Base-by-base conservation (phyloP, 1,140 invertebrate species). In the Apis laboriosa region DNA sequence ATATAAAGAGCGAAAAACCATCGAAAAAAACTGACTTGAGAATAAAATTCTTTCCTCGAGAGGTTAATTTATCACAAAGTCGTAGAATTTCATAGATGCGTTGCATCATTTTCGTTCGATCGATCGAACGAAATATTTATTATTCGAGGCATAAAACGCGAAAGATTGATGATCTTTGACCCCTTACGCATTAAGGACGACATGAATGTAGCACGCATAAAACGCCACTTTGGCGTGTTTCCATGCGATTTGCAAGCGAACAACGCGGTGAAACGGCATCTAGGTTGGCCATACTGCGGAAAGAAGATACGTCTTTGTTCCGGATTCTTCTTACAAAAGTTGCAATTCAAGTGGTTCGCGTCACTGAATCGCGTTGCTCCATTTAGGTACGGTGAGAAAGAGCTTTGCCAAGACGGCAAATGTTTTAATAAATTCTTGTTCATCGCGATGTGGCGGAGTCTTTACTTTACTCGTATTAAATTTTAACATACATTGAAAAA, bases 191-290 rank as follows among this genome's bases (percentile, higher is more conserved):
- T 17, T 21, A 8, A 17, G 13, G 24, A 63, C 12, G 19, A 15
- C 21, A 8, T n/a, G 24, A 43, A 43, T 43, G 34, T 4, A 24
- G 60, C 13, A 61, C 60, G n/a, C 4, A 61, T 61, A n/a, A 61
- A n/a, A n/a, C 74, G 5, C 28, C 53, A 77, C 64, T 67, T 56
- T 77, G 76, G 63, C 76, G 15, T 9, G 34, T 11, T 56, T 67
- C 76, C 63, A 77, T 15, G 53, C 8, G 8, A 15, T 76, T 17
- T 13, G 34, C 13, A 21, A 43, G 9, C 49, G n/a, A 34, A 15
- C 7, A 76, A 64, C 74, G 21, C n/a, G 12, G 21, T n/a, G 13
- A 24, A 76, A 55, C 12, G 15, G 1, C 21, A 55, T 64, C 21
- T 28, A 53, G 21, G 43, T 12, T 13, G 9, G 11, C 58, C 17